Evolutionary conservation across 2,797 vertebrate species (phyloP), one percentile per base, ranked within the genome.

Genomic region (Diceros bicornis): DNA sequence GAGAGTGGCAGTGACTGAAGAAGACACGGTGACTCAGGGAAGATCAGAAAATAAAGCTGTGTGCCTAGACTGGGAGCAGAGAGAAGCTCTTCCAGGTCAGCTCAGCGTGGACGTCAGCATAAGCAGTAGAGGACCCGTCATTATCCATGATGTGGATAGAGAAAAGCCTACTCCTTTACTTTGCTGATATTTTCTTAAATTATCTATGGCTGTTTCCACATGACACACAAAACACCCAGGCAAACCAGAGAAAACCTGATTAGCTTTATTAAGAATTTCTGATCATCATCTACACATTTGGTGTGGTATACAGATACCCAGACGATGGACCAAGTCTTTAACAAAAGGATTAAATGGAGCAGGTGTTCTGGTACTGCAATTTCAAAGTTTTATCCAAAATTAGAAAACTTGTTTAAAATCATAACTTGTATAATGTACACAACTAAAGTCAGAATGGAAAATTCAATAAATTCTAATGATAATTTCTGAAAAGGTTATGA

Each of bases 361-460:
- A 64, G n/a, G n/a, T 90, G 78, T 68, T 79, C n/a, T 84, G 16
- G 0, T 25, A 32, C 9, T 61, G 3, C 4, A 29, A 84, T 75
- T 91, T 86, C 4, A 55, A 34, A 41, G 6, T 79, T 91, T 68
- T 77, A 62, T 44, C 18, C 9, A 71, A 87, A 85, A 52, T 82
- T 88, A 47, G 32, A 85, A 91, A 89, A 17, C 1, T n/a, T 23
- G 2, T 41, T 90, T 20, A 91, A 94, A 85, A 85, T 69, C 4
- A 16, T 55, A 47, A 14, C 25, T 52, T 94, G 27, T 29, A 23
- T 47, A 78, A 78, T 25, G 8, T 37, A 41, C 8, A 47, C 2
- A 50, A 55, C 52, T 44, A 85, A 89, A 50, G 9, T 90, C 17
- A 90, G 23, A n/a, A 78, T 57, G 7, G 50, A 62, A 85, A 68